phyloP scores from a whole-genome alignment of 2,113 vertebrate species.

The Brachyhypopomus occidentalis region DNA sequence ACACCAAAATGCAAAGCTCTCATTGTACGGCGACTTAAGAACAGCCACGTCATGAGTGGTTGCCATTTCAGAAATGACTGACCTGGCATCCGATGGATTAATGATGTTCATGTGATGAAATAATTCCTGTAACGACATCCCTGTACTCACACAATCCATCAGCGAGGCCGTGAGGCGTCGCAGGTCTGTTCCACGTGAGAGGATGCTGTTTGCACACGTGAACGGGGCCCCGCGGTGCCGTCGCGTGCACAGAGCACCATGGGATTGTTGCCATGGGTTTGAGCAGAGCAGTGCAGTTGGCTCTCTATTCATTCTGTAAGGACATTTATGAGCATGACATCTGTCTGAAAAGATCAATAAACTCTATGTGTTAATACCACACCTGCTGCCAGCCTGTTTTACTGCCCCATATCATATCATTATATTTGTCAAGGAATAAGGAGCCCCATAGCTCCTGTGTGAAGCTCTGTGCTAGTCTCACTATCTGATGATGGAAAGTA shows the following conservation, averaged over 20 bases:
- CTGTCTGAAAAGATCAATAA: constrained; percentile 56
- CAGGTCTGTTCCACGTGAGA: constrained; percentile 7
- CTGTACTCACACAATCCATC: constrained; percentile 26
- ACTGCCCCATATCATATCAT: neutral
- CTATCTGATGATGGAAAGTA: too few relatives aligned
- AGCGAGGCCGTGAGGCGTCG: neutral
- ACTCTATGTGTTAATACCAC: constrained; percentile 51
- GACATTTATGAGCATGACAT: constrained; percentile 57
- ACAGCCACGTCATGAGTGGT: constrained; percentile 3
- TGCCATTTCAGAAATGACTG: constrained; percentile 14
- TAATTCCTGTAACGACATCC: constrained; percentile 8
- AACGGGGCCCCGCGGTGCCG: constrained; percentile 10
- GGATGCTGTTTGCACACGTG: constrained; percentile 12
- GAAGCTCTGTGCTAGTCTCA: too few relatives aligned
- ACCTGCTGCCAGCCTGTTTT: neutral
- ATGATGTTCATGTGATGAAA: constrained; percentile 18
- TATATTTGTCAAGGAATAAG: too few relatives aligned
- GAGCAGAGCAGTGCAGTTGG: constrained; percentile 44
- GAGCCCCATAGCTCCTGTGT: too few relatives aligned
- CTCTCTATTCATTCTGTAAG: constrained; percentile 52
- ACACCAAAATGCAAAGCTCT: constrained; percentile 49
- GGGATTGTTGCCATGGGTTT: constrained; percentile 33
- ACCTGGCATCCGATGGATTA: neutral
- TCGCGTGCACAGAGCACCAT: neutral
- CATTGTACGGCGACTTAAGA: constrained; percentile 43